Conservation (phyloP, 2,888 invertebrate species). For the Erannis defoliaria region DNA sequence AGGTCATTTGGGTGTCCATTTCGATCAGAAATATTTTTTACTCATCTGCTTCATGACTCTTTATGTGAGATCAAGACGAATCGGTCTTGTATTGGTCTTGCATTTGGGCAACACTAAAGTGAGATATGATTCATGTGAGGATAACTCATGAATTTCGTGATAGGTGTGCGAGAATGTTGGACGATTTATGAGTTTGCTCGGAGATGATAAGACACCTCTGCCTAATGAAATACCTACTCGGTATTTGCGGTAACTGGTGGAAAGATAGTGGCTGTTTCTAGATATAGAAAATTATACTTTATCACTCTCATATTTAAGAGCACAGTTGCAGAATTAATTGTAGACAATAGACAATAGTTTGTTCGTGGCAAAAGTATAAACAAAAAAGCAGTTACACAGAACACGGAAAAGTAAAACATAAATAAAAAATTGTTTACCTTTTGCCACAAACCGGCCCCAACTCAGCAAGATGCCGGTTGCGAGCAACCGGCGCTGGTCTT, state of each 20-base stretch:
- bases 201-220: slow-evolving; percentile 40
- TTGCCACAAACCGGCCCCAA: no score
- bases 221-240: slow-evolving; percentile 37
- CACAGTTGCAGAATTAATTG: not conserved
- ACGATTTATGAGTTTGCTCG: slow-evolving; percentile 40
- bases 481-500: no score
- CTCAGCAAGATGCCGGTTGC: no score
- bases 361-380: no score
- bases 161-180: slow-evolving; percentile 23
- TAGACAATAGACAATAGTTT: not conserved
- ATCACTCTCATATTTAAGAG: slow-evolving; percentile 1
- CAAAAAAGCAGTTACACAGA: no score
- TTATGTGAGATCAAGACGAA: not conserved
- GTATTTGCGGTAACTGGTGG: slow-evolving; percentile 1
- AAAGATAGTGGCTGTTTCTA: slow-evolving; percentile 2
- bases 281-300: slow-evolving; percentile 10
- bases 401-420: no score
- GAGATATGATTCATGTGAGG: slow-evolving; percentile 36
- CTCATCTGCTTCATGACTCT: no score
- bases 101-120: not conserved
- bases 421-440: no score
- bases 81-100: not conserved
- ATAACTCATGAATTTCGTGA: slow-evolving; percentile 35
- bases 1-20: no score
- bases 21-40: no score